These are phyloP conservation scores for Colossoma macropomum DNA, from an alignment of 2,113 vertebrate species.

Conservation along the genomic window DNA sequence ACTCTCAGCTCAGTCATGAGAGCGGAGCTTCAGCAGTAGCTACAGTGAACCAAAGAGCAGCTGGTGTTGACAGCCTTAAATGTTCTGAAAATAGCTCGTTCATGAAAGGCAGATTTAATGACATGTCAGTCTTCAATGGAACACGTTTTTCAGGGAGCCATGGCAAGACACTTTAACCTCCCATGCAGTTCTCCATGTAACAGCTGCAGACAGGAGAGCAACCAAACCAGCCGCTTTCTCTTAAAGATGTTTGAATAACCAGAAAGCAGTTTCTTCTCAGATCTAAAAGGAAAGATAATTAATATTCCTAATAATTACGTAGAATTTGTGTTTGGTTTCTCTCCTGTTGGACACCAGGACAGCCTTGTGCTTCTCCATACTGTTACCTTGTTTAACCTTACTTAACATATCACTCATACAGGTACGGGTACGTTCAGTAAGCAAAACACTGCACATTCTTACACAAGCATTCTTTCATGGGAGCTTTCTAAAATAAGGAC, in stretches of 20 bases:
- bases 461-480: not conserved
- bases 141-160: conserved; percentile 49
- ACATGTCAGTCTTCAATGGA: conserved; percentile 48
- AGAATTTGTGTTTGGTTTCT: conserved; percentile 30
- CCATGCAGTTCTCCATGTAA: conserved; percentile 54
- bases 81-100: conserved; percentile 56
- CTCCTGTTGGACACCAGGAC: conserved; percentile 32
- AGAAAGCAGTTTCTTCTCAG: not conserved
- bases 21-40: conserved; percentile 16
- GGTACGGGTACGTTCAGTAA: conserved; percentile 57
- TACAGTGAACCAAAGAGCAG: conserved; percentile 49
- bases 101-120: conserved; percentile 55
- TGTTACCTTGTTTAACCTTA: conserved; percentile 39
- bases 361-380: conserved; percentile 42
- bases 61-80: conserved; percentile 57
- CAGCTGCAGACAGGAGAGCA: conserved; percentile 66
- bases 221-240: conserved; percentile 51
- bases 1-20: conserved; percentile 30
- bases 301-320: not conserved
- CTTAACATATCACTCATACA: conserved; percentile 48
- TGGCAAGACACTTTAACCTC: conserved; percentile 53
- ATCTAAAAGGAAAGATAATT: not conserved
- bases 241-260: conserved; percentile 34
- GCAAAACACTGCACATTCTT: conserved; percentile 42
- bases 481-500: not conserved